These are phyloP conservation scores for Urechis unicinctus DNA, from an alignment of 2,888 invertebrate genomes.

Conservation along the genomic window DNA sequence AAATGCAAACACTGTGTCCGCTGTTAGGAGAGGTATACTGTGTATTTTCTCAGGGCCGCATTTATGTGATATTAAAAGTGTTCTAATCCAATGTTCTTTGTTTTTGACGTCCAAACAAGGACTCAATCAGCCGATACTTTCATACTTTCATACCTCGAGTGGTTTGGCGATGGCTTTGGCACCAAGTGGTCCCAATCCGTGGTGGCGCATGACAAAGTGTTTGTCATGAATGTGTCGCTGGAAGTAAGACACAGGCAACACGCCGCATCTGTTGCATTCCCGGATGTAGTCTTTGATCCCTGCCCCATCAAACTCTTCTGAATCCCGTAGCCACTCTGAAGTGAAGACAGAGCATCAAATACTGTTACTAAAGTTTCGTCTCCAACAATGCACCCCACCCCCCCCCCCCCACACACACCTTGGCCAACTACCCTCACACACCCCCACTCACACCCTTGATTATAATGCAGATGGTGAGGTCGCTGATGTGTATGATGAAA, in stretches of 20 bases:
- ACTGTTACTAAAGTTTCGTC: too few relatives aligned
- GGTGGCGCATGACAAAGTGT: constrained; percentile 20
- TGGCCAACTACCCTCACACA: too few relatives aligned
- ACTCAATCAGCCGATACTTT: too few relatives aligned
- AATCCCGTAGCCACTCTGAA: constrained; percentile 20
- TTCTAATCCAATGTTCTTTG: too few relatives aligned
- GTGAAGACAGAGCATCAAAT: constrained; percentile 1
- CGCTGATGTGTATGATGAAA: too few relatives aligned
- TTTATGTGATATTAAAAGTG: background rate
- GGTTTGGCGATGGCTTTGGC: constrained; percentile 23
- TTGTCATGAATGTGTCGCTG: constrained; percentile 29
- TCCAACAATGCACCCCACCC: too few relatives aligned
- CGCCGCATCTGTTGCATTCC: constrained; percentile 30
- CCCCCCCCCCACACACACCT: too few relatives aligned
- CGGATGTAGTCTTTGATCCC: constrained; percentile 28
- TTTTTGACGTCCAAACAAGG: too few relatives aligned
- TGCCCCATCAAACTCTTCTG: constrained; percentile 26
- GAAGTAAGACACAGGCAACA: constrained; percentile 32
- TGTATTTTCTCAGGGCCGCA: background rate
- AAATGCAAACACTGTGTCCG: too few relatives aligned
- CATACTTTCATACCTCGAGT: constrained; percentile 13
- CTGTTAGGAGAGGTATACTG: too few relatives aligned
- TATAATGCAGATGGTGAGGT: too few relatives aligned
- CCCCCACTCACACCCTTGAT: too few relatives aligned
- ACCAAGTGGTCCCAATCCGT: constrained; percentile 20